These are phyloP conservation scores for Mionectes macconnelli DNA, from an alignment of 2,113 vertebrate genomes.

Conservation along the genomic window DNA sequence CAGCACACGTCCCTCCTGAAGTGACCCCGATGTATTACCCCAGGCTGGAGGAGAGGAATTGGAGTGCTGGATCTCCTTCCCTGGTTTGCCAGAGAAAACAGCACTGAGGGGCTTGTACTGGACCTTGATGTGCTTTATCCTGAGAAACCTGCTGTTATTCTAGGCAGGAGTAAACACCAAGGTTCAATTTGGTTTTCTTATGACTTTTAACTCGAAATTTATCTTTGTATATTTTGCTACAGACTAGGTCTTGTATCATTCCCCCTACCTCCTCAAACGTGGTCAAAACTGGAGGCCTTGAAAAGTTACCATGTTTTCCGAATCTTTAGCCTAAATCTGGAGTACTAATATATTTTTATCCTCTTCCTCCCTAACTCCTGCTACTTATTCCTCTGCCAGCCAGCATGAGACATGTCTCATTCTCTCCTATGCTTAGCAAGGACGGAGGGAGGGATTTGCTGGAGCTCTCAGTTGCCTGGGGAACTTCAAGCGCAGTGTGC, in stretches of 20 bases:
- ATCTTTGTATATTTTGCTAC: neutral
- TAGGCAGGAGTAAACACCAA: neutral
- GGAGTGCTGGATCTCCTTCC: neutral
- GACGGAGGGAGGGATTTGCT: neutral
- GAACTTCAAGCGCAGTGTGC: neutral
- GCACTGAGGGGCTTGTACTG: neutral
- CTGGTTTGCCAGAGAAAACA: neutral
- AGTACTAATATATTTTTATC: neutral
- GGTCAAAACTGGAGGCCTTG: neutral
- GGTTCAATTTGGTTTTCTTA: neutral
- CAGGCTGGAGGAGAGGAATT: neutral
- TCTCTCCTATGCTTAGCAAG: neutral
- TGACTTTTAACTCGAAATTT: neutral
- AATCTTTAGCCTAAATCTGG: neutral
- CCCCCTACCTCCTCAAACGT: neutral
- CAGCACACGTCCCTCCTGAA: neutral
- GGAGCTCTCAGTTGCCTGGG: neutral
- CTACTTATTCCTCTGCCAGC: neutral
- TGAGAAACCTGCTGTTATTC: neutral
- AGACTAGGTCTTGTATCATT: neutral
- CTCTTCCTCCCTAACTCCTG: neutral
- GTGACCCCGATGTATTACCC: fast-evolving
- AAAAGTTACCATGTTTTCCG: neutral
- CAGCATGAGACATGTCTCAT: neutral
- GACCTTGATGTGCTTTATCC: neutral